Conservation (phyloP, 2,888 invertebrate genomes). For the Cephalotes varians region DNA sequence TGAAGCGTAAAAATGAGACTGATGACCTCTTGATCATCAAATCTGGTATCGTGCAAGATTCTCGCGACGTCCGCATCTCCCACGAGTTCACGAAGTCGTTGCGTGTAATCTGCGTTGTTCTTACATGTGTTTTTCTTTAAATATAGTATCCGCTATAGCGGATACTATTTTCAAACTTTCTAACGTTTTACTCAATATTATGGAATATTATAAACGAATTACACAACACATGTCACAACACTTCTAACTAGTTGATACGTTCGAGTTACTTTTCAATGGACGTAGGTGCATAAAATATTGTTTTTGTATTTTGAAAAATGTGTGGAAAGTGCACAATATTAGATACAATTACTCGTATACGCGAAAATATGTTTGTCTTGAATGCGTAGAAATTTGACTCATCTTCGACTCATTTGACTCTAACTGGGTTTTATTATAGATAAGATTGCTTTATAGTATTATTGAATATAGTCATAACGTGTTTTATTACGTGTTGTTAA, state of each 20-base stretch:
- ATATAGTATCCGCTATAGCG: not conserved
- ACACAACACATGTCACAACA: not conserved
- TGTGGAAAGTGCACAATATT: not conserved
- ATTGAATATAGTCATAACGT: not conserved
- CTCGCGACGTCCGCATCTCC: not conserved
- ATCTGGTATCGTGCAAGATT: not conserved
- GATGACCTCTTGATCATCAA: slow-evolving; percentile 42
- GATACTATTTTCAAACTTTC: not conserved
- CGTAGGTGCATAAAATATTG: not conserved
- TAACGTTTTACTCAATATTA: not conserved
- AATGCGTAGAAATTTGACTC: not conserved
- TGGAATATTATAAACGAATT: not conserved
- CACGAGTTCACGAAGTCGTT: slow-evolving; percentile 3
- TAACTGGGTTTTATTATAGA: not conserved
- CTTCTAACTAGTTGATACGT: not conserved
- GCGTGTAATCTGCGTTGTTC: slow-evolving; percentile 19
- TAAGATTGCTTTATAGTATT: slow-evolving; percentile 15
- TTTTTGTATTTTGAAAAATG: not conserved
- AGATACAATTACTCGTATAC: not conserved
- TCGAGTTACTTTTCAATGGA: not conserved
- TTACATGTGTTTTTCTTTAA: not conserved
- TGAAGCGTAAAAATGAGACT: slow-evolving; percentile 54
- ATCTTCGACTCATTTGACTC: not conserved
- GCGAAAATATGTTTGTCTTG: not conserved
- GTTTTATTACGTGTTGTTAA: slow-evolving; percentile 16